phyloP scores from a whole-genome alignment of 2,888 invertebrate genomes.

The Cantharis rufa region DNA sequence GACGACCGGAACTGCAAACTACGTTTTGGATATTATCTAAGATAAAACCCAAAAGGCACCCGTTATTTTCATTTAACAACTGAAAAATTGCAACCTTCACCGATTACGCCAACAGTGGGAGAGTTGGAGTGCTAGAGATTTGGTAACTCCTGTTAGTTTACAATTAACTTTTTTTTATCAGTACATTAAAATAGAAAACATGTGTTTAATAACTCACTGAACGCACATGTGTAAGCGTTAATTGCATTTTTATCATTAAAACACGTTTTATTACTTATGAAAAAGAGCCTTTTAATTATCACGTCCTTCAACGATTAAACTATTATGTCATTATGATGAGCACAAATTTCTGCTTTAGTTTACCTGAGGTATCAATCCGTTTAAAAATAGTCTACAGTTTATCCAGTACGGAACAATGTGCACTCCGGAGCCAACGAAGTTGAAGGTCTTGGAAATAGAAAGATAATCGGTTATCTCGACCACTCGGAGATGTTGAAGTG shows the following conservation, averaged over 20 bases:
- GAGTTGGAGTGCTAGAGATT: background rate
- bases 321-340: background rate
- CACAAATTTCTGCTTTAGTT: background rate
- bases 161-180: background rate
- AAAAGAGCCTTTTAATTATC: background rate
- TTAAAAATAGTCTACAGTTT: background rate
- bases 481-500: background rate
- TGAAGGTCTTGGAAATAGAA: background rate
- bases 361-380: background rate
- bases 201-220: background rate
- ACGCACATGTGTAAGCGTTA: background rate
- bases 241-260: background rate
- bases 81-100: background rate
- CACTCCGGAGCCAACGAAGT: background rate
- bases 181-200: background rate
- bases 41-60: no score
- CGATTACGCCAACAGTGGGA: background rate
- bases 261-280: slow-evolving; percentile 2
- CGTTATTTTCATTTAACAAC: background rate
- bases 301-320: background rate
- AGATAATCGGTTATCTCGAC: background rate
- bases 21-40: no score
- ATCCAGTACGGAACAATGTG: background rate
- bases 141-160: background rate
- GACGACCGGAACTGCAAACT: no score